Evolutionary conservation across 2,888 invertebrate genomes (phyloP), one percentile per base, ranked within the genome.

Genomic region (Dasysyrphus albostriatus): DNA sequence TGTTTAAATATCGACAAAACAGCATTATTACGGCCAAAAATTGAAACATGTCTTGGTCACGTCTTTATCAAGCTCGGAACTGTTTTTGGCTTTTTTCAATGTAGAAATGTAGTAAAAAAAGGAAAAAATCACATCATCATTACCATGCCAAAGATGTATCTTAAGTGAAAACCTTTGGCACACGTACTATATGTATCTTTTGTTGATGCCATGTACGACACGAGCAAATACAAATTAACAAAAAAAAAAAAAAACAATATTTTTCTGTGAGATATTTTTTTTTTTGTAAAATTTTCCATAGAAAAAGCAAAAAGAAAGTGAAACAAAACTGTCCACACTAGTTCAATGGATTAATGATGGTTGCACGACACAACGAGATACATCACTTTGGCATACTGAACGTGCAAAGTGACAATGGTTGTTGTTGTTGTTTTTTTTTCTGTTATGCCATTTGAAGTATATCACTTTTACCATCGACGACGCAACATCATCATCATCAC

Each of bases 241-340:
- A 67, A 49, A 51, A 51, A 51, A 19, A 81, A 0, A 5, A 73
- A 72, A 49, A 34, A 29, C 9, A 51, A 39, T 59, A 39, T 59
- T 19, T 69, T 73, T 72, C 19, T 42, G 67, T 29, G 67, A 76
- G 73, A 70, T 77, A 54, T 77, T 85, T 61, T 61, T 24, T 7
- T 16, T 39, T 61, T 61, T 12, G 24, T 61, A 39, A 39, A 61
- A 12, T 14, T 65, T 63, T 39, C 63, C 77, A 85, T 85, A 78
- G 77, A 85, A 77, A 85, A 82, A 51, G 61, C 24, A 83, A 85
- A 67, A 85, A 85, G 85, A 85, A 85, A 85, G 85, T 85, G 77
- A 85, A 85, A 85, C 73, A 85, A 79, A 76, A 65, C n/a, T 69
- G 54, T 69, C 69, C 69, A 69, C 69, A 69, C 69, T 69, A 54